These are phyloP conservation scores for Phalacrocorax brasilianus DNA, from an alignment of 2,113 vertebrate species.

Conservation along the genomic window DNA sequence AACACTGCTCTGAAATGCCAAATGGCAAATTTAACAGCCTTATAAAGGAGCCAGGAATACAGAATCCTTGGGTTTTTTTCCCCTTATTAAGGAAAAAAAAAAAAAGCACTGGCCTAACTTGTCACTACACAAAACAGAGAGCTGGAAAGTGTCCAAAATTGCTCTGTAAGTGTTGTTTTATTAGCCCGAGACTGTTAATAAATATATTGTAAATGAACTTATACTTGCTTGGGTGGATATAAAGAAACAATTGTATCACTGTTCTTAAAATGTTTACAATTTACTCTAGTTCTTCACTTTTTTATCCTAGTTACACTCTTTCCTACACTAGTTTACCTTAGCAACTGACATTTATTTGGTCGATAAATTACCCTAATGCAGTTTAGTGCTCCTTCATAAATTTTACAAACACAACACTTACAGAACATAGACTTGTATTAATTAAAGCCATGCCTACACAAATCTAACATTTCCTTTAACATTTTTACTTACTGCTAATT, in stretches of 20 bases:
- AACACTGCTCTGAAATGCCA: constrained; percentile 53
- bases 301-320: constrained; percentile 42
- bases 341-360: constrained; percentile 67
- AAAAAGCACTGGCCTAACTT: constrained; percentile 33
- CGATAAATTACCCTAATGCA: constrained; percentile 68
- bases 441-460: constrained; percentile 60
- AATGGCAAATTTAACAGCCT: constrained; percentile 64
- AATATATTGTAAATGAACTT: constrained; percentile 60
- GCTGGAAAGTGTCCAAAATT: constrained; percentile 51
- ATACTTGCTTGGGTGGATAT: constrained; percentile 19
- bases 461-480: constrained; percentile 53
- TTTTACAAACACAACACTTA: constrained; percentile 58
- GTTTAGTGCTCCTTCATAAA: constrained; percentile 60
- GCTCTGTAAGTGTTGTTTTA: constrained; percentile 58
- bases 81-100: constrained; percentile 1
- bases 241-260: constrained; percentile 44
- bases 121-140: constrained; percentile 24
- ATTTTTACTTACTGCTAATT: neutral
- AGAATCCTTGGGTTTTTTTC: constrained; percentile 21
- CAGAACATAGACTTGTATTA: constrained; percentile 23
- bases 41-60: constrained; percentile 58
- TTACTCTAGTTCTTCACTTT: constrained; percentile 41
- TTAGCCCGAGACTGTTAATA: constrained; percentile 56
- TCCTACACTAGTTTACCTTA: constrained; percentile 46
- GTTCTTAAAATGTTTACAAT: constrained; percentile 33